Base-by-base conservation (phyloP, 1,140 invertebrate genomes). In the Aricia agestis region DNA sequence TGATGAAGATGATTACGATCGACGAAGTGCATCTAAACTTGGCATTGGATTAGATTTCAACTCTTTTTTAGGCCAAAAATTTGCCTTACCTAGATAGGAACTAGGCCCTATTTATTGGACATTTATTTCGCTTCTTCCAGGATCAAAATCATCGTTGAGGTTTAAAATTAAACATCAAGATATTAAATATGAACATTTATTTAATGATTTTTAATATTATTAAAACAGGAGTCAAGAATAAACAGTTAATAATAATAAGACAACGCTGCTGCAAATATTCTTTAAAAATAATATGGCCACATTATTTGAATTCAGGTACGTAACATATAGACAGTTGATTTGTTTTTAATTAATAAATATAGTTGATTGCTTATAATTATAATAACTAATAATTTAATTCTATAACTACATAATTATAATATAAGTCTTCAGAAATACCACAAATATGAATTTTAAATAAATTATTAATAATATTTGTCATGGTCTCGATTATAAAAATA, bases 261-360 rank as follows among this genome's bases (percentile, higher is more conserved):
- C 70, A 81, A 76, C 79, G 71, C 75, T 82, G 74, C 71, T 74
- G 76, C 78, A 74, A 72, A 73, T 74, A 74, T 78, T 74, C 76
- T 76, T 66, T 85, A 86, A 81, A 85, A 87, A 82, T 87, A 88
- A 87, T 89, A 89, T 91, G 89, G 89, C 89, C 86, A 87, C 86
- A 83, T 82, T 86, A 83, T 72, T 83, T 83, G 82, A 86, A 84
- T 89, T 91, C 89, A 91, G 89, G 89, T 91, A 91, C 89, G 85
- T 83, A 88, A 76, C 85, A 85, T 72, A 83, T 80, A 85, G 69
- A 85, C 81, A 85, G 82, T 79, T 70, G 74, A 74, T 83, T 73
- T 73, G 25, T 69, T 41, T 82, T 63, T 17, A 84, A 84, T 63
- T 17, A 84, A 84, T 86, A 87, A 87, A 89, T 87, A 86, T 82